phyloP scores from a whole-genome alignment of 2,797 vertebrate species.

The Meda fulgida region DNA sequence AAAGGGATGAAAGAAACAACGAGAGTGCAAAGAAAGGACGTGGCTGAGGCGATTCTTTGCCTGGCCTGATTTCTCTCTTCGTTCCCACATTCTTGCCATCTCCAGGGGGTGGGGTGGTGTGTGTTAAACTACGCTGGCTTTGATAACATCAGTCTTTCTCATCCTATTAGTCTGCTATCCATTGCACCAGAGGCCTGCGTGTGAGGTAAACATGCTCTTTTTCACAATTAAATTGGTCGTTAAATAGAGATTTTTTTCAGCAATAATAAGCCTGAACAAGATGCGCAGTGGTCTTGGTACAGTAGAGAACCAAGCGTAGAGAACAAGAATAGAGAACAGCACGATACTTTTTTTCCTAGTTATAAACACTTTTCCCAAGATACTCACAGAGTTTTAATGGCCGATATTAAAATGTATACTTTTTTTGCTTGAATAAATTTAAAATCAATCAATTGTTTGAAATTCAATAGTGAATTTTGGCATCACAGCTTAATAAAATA shows the following conservation, averaged over 20 bases:
- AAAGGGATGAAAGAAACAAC: constrained; percentile 62
- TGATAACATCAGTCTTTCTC: constrained; percentile 67
- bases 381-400: no score
- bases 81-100: constrained; percentile 71
- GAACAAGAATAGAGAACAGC: not conserved
- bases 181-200: constrained; percentile 35
- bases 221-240: constrained; percentile 47
- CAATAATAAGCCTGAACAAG: constrained; percentile 30
- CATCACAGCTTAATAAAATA: not conserved
- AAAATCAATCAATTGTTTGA: not conserved
- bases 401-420: not conserved
- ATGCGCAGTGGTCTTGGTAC: not conserved
- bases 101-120: constrained; percentile 45
- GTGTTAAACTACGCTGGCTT: constrained; percentile 39
- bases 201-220: constrained; percentile 46
- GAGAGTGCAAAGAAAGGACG: constrained; percentile 62
- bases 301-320: not conserved
- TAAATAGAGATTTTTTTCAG: constrained; percentile 39
- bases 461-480: not conserved
- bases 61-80: constrained; percentile 68
- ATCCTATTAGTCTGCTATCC: constrained; percentile 55
- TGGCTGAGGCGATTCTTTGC: constrained; percentile 63
- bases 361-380: not conserved
- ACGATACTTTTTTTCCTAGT: not conserved
- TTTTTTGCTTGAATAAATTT: not conserved